Evolutionary conservation across 1,140 invertebrate species (phyloP), one percentile per base, ranked within the genome.

Genomic region (Philopotamus ludificatus): DNA sequence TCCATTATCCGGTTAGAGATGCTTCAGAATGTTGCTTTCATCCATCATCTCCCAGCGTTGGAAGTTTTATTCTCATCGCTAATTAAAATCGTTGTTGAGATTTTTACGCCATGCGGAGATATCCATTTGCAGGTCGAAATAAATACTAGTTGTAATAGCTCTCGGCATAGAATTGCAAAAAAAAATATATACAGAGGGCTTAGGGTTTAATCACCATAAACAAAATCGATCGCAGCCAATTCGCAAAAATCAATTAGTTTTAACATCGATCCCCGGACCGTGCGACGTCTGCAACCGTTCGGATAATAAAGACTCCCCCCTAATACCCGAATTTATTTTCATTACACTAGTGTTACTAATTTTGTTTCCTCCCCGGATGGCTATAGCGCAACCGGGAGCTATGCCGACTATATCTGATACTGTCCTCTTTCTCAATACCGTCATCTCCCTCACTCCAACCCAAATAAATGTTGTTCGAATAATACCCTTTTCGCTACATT

Each of bases 291-390:
- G 21, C 53, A 16, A 57, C 21, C 53, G 53, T 26, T 34, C 53
- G 53, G 28, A 57, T 57, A 57, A 57, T 34, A 16, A 25, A 57
- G 53, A 41, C 53, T 57, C 41, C 15, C 15, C 53, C 53, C 26
- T 57, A 57, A 57, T 41, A 8, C 53, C 53, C 26, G 18, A 57
- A 57, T 57, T 57, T 57, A 57, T 57, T 57, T 57, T 57, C 53
- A 57, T 57, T 34, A n/a, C n/a, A 57, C 53, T 57, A 41, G 25
- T 57, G 28, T 41, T 57, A 57, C 28, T 57, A 41, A 41, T 57
- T 39, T 34, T 20, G 28, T 57, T 57, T 34, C 53, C 26, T 57
- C 2, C 53, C 1, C n/a, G 53, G 8, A 18, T 9, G 18, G 9
- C 20, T 44, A 2, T 12, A 44, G 3, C 20, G 12, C 20, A 44